Evolutionary conservation across 1,140 invertebrate species (phyloP).

Genomic region (Heterodera schachtii): DNA sequence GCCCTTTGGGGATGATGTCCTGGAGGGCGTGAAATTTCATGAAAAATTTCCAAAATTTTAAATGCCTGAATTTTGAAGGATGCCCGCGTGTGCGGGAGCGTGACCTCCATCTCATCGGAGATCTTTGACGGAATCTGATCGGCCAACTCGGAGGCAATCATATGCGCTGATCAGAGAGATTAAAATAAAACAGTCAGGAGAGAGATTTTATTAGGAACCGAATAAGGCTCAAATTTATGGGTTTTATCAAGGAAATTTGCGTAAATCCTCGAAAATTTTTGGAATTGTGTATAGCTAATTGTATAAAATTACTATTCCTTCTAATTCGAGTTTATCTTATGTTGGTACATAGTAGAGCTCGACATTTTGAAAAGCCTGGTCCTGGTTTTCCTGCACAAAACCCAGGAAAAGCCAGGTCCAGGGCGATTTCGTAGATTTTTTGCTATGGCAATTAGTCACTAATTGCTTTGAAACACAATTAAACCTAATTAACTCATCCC

Average conservation of each 20-base stretch:
- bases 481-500: neutral
- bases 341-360: too few species aligned
- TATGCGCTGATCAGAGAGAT: neutral
- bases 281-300: too few species aligned
- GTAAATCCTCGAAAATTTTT: neutral
- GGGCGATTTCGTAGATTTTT: too few species aligned
- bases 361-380: too few species aligned
- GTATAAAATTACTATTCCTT: neutral
- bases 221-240: neutral
- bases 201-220: neutral
- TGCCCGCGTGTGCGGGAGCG: slow-evolving; percentile 61
- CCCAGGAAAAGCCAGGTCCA: too few species aligned
- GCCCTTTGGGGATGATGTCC: slow-evolving; percentile 64
- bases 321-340: too few species aligned
- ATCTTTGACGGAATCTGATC: slow-evolving; percentile 58
- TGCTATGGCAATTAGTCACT: too few species aligned
- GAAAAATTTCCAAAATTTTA: neutral
- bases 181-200: too few species aligned
- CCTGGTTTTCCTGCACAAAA: too few species aligned
- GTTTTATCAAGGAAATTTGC: too few species aligned
- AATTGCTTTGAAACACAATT: neutral
- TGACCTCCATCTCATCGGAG: slow-evolving; percentile 39
- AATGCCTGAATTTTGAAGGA: slow-evolving; percentile 65
- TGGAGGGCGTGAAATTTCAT: slow-evolving; percentile 28
- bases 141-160: slow-evolving; percentile 61